Base-by-base conservation (phyloP, 2,888 invertebrate species). In the Scaptomyza parva region DNA sequence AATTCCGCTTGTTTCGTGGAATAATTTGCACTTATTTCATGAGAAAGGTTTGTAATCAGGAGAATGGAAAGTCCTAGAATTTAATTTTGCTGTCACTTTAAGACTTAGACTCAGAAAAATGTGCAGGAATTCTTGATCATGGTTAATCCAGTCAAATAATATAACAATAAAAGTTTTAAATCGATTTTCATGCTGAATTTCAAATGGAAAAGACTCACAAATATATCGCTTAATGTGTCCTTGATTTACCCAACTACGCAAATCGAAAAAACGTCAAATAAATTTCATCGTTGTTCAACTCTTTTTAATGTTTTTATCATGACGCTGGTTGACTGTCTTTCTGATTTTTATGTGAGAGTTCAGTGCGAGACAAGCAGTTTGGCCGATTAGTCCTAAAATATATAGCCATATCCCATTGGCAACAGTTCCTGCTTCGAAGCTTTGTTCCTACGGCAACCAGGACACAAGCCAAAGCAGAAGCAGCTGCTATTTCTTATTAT, bases 361-460 rank as follows among this genome's bases (percentile, higher is more conserved):
- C 17, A 39, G 20, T 58, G 17, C 52, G 39, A 30, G 39, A 30
- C 60, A 48, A 20, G 17, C 26, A 17, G 43, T 20, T 30, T 40
- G 57, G 50, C 65, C 59, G 78, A 78, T 78, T 75, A 77, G 69
- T 39, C 40, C 72, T 77, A 35, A 79, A 69, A 58, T 69, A 55
- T 69, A 74, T 64, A 71, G 44, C 62, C 65, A 57, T 24, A 59
- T 28, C 20, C 24, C 37, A 35, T 11, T 53, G 64, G 30, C 20
- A 43, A 44, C 59, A 41, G 58, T 50, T 54, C 28, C 51, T 57
- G 6, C 41, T 7, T 53, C n/a, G n/a, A 48, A 63, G 40, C 44
- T 28, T 26, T 69, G 54, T 54, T 37, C 54, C 35, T 14, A 11
- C 28, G 50, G 44, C 41, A 44, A 55, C 2, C 28, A 9, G 28